phyloP scores from a whole-genome alignment of 2,888 invertebrate genomes.

The Oscheius sp. region DNA sequence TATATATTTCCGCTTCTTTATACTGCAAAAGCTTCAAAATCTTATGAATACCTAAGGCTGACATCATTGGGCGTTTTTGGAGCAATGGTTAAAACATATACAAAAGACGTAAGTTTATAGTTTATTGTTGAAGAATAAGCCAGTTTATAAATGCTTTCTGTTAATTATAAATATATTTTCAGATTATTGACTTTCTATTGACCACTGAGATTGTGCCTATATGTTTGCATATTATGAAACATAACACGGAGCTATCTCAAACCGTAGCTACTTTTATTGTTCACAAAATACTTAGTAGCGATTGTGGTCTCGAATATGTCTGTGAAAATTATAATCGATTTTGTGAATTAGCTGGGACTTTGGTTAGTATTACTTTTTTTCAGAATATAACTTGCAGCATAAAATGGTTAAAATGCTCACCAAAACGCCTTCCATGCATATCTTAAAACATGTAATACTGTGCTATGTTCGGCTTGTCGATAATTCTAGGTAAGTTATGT shows the following conservation, averaged over 20 bases:
- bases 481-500: slow-evolving; percentile 84
- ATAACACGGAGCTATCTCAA: slow-evolving; percentile 96
- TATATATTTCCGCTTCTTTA: slow-evolving; percentile 98
- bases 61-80: slow-evolving; percentile 97
- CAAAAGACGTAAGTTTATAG: neutral
- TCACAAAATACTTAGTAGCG: slow-evolving; percentile 93
- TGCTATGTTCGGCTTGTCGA: slow-evolving; percentile 96
- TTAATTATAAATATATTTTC: slow-evolving; percentile 15
- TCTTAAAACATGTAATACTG: slow-evolving; percentile 95
- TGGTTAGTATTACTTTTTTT: slow-evolving; percentile 75
- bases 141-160: neutral
- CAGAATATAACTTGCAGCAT: slow-evolving; percentile 76
- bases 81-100: slow-evolving; percentile 84
- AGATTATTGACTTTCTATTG: slow-evolving; percentile 93
- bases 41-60: slow-evolving; percentile 94
- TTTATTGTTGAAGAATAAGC: neutral
- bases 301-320: slow-evolving; percentile 95
- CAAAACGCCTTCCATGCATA: slow-evolving; percentile 92
- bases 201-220: slow-evolving; percentile 99
- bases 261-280: slow-evolving; percentile 98
- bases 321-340: slow-evolving; percentile 99
- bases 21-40: slow-evolving; percentile 96
- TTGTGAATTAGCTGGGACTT: slow-evolving; percentile 98
- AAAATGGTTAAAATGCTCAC: slow-evolving; percentile 98
- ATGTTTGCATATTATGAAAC: slow-evolving; percentile 97